A percentile compares a stretch with the other conserved stretches of the same genome.
Evolutionary conservation across 2,888 invertebrate genomes (phyloP).

Genomic region (Colletes collaris): DNA sequence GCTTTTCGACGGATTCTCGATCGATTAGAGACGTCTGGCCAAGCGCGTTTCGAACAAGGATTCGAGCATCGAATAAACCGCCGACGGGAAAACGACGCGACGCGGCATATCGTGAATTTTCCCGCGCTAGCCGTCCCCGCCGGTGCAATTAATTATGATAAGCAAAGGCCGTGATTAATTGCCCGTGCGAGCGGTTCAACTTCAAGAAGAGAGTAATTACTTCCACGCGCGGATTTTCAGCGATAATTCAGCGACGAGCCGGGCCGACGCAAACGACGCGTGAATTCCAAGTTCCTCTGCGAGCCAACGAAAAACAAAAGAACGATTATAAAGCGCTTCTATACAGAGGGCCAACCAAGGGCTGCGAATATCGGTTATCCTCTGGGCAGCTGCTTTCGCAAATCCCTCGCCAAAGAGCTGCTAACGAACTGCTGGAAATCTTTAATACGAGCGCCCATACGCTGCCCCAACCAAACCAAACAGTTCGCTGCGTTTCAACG

Average conservation of each 20-base stretch:
- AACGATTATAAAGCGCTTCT: slow-evolving; percentile 21
- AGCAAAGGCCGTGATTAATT: slow-evolving; percentile 64
- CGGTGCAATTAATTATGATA: slow-evolving; percentile 64
- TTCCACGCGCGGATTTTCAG: slow-evolving; percentile 52
- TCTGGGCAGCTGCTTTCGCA: not conserved
- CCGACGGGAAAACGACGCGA: not conserved
- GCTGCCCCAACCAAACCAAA: no score
- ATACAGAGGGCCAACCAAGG: not conserved
- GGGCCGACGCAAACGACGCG: slow-evolving; percentile 49
- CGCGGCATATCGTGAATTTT: slow-evolving; percentile 11
- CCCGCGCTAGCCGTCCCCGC: not conserved
- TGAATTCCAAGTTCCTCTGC: slow-evolving; percentile 41
- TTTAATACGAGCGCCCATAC: no score
- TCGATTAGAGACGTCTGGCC: not conserved
- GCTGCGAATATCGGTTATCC: not conserved
- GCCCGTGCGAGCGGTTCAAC: slow-evolving; percentile 28
- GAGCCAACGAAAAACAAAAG: slow-evolving; percentile 20
- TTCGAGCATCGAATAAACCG: no score
- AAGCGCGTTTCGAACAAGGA: not conserved
- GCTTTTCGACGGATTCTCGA: not conserved
- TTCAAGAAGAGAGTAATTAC: slow-evolving; percentile 60
- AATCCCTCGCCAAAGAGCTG: not conserved
- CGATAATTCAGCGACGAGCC: slow-evolving; percentile 50
- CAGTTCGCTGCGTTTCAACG: no score
- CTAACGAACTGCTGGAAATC: not conserved